phyloP scores from a whole-genome alignment of 2,113 vertebrate genomes.

The Recurvirostra avosetta region DNA sequence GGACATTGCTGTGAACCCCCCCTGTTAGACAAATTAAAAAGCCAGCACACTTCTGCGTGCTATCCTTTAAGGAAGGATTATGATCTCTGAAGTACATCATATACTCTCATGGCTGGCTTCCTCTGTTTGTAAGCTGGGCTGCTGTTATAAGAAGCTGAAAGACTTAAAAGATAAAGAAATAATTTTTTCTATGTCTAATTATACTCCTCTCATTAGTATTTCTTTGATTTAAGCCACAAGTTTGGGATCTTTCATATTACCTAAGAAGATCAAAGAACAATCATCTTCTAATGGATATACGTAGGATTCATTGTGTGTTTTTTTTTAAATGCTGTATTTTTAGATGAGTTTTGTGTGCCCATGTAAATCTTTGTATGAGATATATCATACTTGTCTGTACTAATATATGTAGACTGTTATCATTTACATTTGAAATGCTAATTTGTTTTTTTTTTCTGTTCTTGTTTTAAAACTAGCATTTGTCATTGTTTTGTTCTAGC shows the following conservation, averaged over 20 bases:
- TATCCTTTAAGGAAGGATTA: neutral
- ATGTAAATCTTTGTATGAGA: neutral
- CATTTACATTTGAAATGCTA: neutral
- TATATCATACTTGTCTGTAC: neutral
- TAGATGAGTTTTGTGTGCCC: neutral
- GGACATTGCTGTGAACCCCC: neutral
- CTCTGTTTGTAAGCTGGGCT: neutral
- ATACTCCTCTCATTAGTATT: neutral
- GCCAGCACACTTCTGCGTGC: neutral
- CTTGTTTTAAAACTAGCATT: neutral
- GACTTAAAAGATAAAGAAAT: neutral
- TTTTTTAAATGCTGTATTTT: neutral
- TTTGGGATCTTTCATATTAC: neutral
- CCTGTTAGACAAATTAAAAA: neutral
- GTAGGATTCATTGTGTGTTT: neutral
- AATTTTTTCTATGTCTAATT: neutral
- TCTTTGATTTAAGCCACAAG: neutral
- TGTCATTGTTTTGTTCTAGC: constrained; percentile 36
- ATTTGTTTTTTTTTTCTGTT: neutral
- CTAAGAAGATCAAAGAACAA: neutral
- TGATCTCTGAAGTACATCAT: neutral
- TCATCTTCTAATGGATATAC: neutral
- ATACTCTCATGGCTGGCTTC: neutral
- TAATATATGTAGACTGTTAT: neutral
- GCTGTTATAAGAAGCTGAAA: neutral